Percentiles rank a stretch among this genome's conserved stretches.
Conservation (phyloP, 2,113 vertebrate species). For the Ciconia maguari region DNA sequence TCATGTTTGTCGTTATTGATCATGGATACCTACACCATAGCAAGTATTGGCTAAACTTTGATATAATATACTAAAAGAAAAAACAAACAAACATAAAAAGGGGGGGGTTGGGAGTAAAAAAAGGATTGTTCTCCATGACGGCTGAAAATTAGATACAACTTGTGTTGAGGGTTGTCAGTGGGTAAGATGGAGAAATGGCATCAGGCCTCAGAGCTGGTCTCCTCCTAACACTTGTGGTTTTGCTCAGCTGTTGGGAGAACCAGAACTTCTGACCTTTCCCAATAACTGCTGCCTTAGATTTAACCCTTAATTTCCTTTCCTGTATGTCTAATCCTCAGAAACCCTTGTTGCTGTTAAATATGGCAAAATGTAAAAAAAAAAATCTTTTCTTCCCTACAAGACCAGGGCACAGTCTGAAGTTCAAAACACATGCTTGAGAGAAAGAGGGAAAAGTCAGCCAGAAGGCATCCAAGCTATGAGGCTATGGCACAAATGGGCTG, state of each 20-base stretch:
- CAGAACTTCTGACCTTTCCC: background rate
- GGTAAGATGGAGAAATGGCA: constrained; percentile 7
- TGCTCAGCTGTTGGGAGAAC: background rate
- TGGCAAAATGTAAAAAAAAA: background rate
- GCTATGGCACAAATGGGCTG: background rate
- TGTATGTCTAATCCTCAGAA: background rate
- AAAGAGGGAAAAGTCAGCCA: background rate
- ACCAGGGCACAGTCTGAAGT: background rate
- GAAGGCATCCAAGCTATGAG: background rate
- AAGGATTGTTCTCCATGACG: background rate
- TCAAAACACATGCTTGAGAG: constrained; percentile 8
- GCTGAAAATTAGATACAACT: background rate
- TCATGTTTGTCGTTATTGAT: background rate
- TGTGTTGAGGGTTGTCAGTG: background rate
- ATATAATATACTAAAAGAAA: background rate
- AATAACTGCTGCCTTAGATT: background rate
- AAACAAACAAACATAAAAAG: background rate
- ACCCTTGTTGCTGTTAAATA: background rate
- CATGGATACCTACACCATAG: background rate
- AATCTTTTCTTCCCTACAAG: background rate
- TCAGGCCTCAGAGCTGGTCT: background rate
- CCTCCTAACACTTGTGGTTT: background rate
- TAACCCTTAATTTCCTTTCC: background rate
- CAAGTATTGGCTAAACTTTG: background rate
- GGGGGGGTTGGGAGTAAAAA: background rate